Evolutionary conservation across 2,888 invertebrate genomes (phyloP), one percentile per base, ranked within the genome.

Genomic region (Papilio demoleus): DNA sequence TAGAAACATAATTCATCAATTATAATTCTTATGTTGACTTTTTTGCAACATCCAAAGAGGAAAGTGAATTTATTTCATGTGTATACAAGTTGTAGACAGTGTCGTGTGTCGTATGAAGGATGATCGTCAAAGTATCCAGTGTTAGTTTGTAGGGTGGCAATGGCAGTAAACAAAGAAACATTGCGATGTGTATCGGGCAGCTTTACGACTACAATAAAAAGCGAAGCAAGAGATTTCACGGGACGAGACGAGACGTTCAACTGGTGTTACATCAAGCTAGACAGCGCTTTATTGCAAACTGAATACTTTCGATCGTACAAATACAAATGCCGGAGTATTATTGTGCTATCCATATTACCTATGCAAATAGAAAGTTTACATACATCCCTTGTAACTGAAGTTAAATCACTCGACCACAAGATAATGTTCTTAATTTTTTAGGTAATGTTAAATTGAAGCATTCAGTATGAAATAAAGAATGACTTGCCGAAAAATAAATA

Each of bases 131-230:
- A 19, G 24, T 40, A 24, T 40, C 38, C 40, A 40, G 24, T 24
- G 60, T 60, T 59, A 59, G 36, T 40, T 19, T 34, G 14, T 45
- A 65, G 58, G n/a, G 4, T 9, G 47, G 3, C 24, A 38, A 24
- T 60, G 47, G 3, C 24, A 50, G 36, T 66, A 47, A 60, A 60
- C 47, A 66, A 60, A 40, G 60, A 67, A 22, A 38, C 31, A 47
- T 63, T 19, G 62, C 31, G 50, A 31, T 53, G 31, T 50, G 50
- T 60, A 61, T 61, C 67, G 34, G 34, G 42, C 50, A 56, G 61
- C 24, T 67, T 67, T 67, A 56, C 62, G 67, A 67, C 34, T 19
- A n/a, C 42, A 56, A 67, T 62, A 62, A 67, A 67, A 59, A 67
- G 31, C 42, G 27, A 62, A 45, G 27, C 31, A 22, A 59, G 59